phyloP scores from a whole-genome alignment of 2,888 invertebrate genomes.

The Axea sp. region DNA sequence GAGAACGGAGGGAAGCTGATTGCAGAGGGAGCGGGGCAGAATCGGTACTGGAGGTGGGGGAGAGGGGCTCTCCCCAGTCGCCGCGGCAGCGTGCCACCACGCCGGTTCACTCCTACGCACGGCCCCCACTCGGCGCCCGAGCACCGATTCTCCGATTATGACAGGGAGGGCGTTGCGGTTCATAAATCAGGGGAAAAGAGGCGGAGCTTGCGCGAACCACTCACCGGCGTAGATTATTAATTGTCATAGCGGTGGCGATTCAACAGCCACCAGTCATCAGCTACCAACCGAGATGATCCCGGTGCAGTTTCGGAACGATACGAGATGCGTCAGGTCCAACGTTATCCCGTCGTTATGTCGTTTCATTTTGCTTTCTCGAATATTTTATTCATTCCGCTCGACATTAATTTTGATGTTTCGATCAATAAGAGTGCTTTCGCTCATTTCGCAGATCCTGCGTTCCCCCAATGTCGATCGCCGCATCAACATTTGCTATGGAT shows the following conservation, averaged over 20 bases:
- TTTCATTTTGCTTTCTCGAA: neutral
- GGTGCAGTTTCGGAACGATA: no score
- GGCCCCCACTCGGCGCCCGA: conserved; percentile 57
- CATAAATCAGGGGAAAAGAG: conserved; percentile 78
- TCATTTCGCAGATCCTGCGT: neutral
- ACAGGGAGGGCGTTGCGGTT: conserved; percentile 79
- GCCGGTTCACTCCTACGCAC: conserved; percentile 59
- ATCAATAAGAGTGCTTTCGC: conserved; percentile 8
- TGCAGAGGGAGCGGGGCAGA: conserved; percentile 68
- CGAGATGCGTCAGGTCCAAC: neutral
- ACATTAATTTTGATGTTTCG: conserved; percentile 24
- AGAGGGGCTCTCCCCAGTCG: conserved; percentile 34
- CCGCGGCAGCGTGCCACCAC: conserved; percentile 12
- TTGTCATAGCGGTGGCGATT: conserved; percentile 73
- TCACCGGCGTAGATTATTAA: conserved; percentile 78
- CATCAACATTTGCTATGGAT: no score
- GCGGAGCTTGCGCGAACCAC: conserved; percentile 77
- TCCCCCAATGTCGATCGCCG: neutral
- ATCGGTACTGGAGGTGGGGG: conserved; percentile 65
- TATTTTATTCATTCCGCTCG: conserved; percentile 5
- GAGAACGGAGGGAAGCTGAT: conserved; percentile 76
- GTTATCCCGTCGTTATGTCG: neutral
- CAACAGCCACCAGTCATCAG: conserved; percentile 17
- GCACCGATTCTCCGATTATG: conserved; percentile 71
- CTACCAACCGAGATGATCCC: neutral